These are phyloP conservation scores for Fistularia tabacaria DNA, from an alignment of 2,797 vertebrate species.

Conservation along the genomic window DNA sequence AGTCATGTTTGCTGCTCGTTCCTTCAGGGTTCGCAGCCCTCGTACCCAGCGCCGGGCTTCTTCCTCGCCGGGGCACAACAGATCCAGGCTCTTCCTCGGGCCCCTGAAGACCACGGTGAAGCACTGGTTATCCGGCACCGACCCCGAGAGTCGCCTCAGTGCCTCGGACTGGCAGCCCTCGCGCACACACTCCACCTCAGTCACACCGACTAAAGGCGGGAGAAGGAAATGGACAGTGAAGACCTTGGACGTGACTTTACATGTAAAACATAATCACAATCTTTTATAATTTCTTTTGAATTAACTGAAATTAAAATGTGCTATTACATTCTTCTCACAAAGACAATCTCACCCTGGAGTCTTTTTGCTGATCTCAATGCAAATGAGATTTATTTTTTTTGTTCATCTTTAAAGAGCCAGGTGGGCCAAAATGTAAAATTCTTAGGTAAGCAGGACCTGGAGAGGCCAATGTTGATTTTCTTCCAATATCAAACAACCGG, in stretches of 20 bases:
- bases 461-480: too few relatives aligned
- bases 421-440: too few relatives aligned
- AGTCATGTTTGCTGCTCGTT: slow-evolving; percentile 83
- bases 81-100: slow-evolving; percentile 86
- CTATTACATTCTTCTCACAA: too few relatives aligned
- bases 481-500: too few relatives aligned
- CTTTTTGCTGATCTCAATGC: too few relatives aligned
- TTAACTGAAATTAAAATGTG: too few relatives aligned
- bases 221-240: background rate
- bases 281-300: background rate
- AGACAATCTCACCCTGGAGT: too few relatives aligned
- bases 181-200: slow-evolving; percentile 77
- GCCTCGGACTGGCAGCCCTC: slow-evolving; percentile 86
- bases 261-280: background rate
- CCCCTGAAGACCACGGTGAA: slow-evolving; percentile 90
- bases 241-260: background rate
- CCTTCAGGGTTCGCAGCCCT: slow-evolving; percentile 84
- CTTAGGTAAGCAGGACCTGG: too few relatives aligned
- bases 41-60: slow-evolving; percentile 87
- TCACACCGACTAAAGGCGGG: slow-evolving; percentile 65
- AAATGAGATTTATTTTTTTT: too few relatives aligned
- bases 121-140: slow-evolving; percentile 79
- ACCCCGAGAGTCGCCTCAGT: slow-evolving; percentile 72
- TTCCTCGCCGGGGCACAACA: slow-evolving; percentile 77
- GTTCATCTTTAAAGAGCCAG: too few relatives aligned